Evolutionary conservation across 2,888 invertebrate genomes (phyloP).

Genomic region (Sphecodes monilicornis): DNA sequence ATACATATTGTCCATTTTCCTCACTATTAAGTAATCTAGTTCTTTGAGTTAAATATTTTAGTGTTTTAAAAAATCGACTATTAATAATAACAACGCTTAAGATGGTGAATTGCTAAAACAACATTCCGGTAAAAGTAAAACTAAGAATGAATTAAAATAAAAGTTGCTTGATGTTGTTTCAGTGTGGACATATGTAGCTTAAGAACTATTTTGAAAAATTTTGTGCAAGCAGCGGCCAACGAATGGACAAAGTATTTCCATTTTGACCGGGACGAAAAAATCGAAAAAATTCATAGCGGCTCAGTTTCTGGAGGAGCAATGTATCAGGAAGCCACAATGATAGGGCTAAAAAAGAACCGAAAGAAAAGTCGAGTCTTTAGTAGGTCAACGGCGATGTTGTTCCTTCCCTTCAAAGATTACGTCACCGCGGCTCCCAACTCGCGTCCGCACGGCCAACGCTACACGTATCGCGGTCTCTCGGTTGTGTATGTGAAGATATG

Average conservation of each 20-base stretch:
- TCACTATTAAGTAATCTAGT: background rate
- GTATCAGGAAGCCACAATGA: conserved; percentile 45
- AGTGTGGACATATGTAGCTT: no score
- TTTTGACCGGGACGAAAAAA: background rate
- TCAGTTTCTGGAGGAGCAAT: background rate
- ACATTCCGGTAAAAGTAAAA: no score
- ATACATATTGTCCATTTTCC: background rate
- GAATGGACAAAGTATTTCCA: background rate
- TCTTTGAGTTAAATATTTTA: background rate
- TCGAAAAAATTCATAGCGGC: background rate
- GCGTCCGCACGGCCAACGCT: conserved; percentile 61
- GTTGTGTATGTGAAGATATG: conserved; percentile 61
- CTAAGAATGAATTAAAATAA: no score
- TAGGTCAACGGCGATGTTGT: conserved; percentile 79
- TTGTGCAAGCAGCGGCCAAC: background rate
- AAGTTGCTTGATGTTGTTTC: background rate
- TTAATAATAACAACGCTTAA: no score
- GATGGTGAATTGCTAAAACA: no score
- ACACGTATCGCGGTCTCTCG: conserved; percentile 33
- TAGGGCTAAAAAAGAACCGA: conserved; percentile 64
- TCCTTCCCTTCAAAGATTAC: conserved; percentile 78
- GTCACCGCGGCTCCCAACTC: conserved; percentile 71
- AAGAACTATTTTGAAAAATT: background rate
- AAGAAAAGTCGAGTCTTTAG: conserved; percentile 74
- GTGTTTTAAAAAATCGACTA: no score